A percentile compares a stretch with the other conserved stretches of the same genome.
These are phyloP conservation scores for Emydoidea blandingii DNA, from an alignment of 2,797 vertebrate genomes.

Conservation along the genomic window DNA sequence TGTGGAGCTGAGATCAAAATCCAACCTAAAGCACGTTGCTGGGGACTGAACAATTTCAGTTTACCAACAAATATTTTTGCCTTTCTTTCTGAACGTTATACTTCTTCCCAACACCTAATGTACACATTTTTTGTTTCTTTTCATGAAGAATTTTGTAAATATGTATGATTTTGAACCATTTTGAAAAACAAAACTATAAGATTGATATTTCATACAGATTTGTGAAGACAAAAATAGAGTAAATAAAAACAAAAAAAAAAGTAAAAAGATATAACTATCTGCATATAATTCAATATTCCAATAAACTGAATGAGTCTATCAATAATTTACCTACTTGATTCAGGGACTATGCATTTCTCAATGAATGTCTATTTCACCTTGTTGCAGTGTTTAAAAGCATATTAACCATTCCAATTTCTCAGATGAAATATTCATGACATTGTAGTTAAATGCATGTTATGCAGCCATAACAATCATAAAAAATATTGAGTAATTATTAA, in stretches of 20 bases:
- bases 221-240: neutral
- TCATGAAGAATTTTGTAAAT: neutral
- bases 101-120: neutral
- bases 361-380: neutral
- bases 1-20: neutral
- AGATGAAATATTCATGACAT: neutral
- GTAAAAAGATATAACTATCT: neutral
- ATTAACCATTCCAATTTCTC: neutral
- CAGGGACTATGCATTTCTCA: neutral
- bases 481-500: neutral
- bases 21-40: rapidly evolving
- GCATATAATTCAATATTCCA: neutral
- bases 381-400: neutral
- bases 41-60: neutral
- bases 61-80: neutral
- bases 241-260: neutral
- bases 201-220: neutral
- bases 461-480: neutral
- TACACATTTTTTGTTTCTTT: neutral
- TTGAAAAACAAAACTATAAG: neutral
- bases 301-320: neutral
- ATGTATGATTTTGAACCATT: neutral
- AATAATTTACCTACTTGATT: neutral
- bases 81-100: neutral
- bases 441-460: neutral